These are phyloP conservation scores for Lepus timidus DNA, from an alignment of 2,113 vertebrate species.

Conservation along the genomic window DNA sequence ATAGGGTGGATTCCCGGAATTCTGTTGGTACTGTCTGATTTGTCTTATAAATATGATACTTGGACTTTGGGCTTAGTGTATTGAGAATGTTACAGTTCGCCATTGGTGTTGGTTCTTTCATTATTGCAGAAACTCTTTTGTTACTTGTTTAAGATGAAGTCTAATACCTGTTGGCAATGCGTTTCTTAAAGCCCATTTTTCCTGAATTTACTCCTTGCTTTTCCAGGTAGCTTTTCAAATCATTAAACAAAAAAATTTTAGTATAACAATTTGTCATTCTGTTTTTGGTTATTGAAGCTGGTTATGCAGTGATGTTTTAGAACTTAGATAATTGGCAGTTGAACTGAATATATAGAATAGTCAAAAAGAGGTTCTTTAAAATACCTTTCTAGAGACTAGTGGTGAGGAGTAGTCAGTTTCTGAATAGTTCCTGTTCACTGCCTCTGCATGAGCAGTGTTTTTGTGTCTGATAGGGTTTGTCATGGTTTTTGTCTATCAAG, in stretches of 20 bases:
- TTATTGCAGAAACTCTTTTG: background rate
- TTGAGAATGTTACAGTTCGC: slow-evolving; percentile 28
- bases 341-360: background rate
- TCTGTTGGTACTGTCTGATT: background rate
- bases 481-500: background rate
- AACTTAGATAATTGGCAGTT: slow-evolving; percentile 12
- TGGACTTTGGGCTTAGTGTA: background rate
- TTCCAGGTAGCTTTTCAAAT: slow-evolving; percentile 1
- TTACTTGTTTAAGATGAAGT: background rate
- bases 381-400: background rate
- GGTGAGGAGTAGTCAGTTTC: background rate
- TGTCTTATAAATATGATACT: background rate
- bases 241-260: background rate
- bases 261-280: background rate
- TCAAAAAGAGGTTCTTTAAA: background rate
- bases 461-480: background rate
- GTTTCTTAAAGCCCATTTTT: slow-evolving; percentile 15
- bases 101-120: background rate
- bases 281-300: background rate
- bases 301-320: background rate
- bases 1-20: background rate
- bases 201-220: slow-evolving; percentile 22
- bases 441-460: background rate
- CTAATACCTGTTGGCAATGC: background rate
- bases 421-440: background rate